Evolutionary conservation across 2,113 vertebrate species (phyloP), one percentile per base, ranked within the genome.

Genomic region (Reinhardtius hippoglossoides): DNA sequence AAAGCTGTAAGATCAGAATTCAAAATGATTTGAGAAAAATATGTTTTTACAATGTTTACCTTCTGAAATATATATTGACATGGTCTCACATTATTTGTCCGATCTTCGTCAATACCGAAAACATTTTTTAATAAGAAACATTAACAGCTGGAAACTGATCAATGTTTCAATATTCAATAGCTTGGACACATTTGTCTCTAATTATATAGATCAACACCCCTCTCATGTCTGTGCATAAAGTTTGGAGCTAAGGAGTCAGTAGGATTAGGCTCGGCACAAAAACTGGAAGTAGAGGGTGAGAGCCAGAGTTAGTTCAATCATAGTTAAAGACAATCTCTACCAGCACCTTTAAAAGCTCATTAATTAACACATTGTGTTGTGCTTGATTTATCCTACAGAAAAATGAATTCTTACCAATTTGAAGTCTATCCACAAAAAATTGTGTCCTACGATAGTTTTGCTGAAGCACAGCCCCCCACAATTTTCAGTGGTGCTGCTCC

Each of bases 211-310:
- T 23, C 23, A 23, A 27, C 27, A 27, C 27, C 27, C 27, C 4
- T 27, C 3, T 27, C 27, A 27, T 27, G 27, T 27, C 27, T 27
- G 27, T 27, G 27, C 27, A 27, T 27, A 12, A 40, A 10, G 37
- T 37, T 9, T 37, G 4, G 5, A 31, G 31, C 31, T 31, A 31
- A 31, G 5, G 31, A 31, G 31, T 6, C 37, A 37, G 37, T 37
- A 37, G 37, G 37, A 37, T 37, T 37, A 37, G 57, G 52, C 71
- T 74, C 44, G 46, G 37, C 24, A 48, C 40, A 35, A 13, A 58
- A 20, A 58, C 3, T 18, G 14, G 54, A 59, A 9, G 12, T 26
- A 64, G 16, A 74, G 10, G 35, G 23, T 44, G 18, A 56, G 20
- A 31, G 13, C 50, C 27, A 13, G 61, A 46, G 44, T 4, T 4